Base-by-base conservation (phyloP, 2,113 vertebrate genomes). In the Leptobrachium leishanense region DNA sequence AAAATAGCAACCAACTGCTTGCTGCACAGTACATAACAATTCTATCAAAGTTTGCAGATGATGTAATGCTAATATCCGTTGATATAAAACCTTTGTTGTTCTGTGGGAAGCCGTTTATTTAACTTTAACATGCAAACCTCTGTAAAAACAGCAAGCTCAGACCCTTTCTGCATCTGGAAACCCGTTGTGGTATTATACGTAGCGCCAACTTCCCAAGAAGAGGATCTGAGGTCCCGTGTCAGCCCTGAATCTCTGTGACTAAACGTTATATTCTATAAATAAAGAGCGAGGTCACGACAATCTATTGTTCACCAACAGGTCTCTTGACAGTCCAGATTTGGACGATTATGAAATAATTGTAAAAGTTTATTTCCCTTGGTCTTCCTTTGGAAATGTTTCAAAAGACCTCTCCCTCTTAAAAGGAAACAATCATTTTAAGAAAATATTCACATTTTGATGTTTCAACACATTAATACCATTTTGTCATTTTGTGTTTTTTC, bases 211-310 rank as follows among this genome's bases (percentile, higher is more conserved):
- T 80, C 70, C 77, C 66, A 67, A 73, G 77, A 12, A 42, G 53
- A 80, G 70, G 53, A 69, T 80, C 70, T 20, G 44, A 59, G 50
- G 64, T 70, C 63, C 13, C 65, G 63, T 74, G 62, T 67, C 40
- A 66, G 63, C 9, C 9, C 15, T 41, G 9, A 40, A n/a, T 67
- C 69, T 39, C 3, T 73, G 55, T 43, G 50, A 41, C 13, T 53
- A 43, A 50, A 54, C 57, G 57, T 67, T 67, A 80, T 68, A 46
- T 80, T 73, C 77, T 80, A 73, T 57, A 80, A 66, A 80, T 80
- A 80, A 67, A 57, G 42, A 43, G 7, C 53, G 72, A 66, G 77
- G 77, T 80, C 77, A 80, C 31, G 20, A 43, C 53, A 68, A 10
- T 74, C 63, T 57, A 80, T 74, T 80, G 70, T 80, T 80, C 70